Evolutionary conservation across 2,797 vertebrate species (phyloP), one percentile per base, ranked within the genome.

Genomic region (Calcarius lapponicus): DNA sequence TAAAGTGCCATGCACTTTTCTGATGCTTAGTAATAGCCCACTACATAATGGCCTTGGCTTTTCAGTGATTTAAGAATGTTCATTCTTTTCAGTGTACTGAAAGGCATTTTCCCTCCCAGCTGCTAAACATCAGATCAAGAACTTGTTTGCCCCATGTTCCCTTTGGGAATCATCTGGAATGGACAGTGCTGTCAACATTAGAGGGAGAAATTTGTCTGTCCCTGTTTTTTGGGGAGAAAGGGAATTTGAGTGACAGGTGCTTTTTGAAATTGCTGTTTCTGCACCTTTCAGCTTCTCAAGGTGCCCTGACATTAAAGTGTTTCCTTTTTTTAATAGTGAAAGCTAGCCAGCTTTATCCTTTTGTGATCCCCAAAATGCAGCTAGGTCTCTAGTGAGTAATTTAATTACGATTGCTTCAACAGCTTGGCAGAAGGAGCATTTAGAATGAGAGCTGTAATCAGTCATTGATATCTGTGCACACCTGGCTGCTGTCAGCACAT

Each of bases 381-480:
- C 50, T 89, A 81, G 62, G 38, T 90, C 92, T 73, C 93, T 71
- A 72, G 82, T 90, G 61, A 73, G 43, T 89, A 93, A 96, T 85
- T 94, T 92, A 90, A 83, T 96, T 96, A 80, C 40, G 8, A 53
- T 67, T 95, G 84, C 88, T 78, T 95, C 91, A 93, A 80, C 71
- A 78, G 73, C 66, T 86, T 96, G 82, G 57, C 80, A 71, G 54
- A 73, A 42, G 54, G 48, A 71, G 24, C 47, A 57, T 94, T 96
- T 92, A 95, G 72, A 80, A 88, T 82, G 88, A 79, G 86, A 67
- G 58, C 80, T 86, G 73, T 51, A 95, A 71, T 88, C 93, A 94
- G 86, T 81, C 79, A 93, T 31, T 83, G 78, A 36, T 89, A 79
- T 91, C 92, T 64, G n/a, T 88, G 76, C 78, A 75, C 94, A 95